Percentiles rank a stretch among this genome's conserved stretches.
phyloP scores from a whole-genome alignment of 2,113 vertebrate species.

The Nettapus auritus region DNA sequence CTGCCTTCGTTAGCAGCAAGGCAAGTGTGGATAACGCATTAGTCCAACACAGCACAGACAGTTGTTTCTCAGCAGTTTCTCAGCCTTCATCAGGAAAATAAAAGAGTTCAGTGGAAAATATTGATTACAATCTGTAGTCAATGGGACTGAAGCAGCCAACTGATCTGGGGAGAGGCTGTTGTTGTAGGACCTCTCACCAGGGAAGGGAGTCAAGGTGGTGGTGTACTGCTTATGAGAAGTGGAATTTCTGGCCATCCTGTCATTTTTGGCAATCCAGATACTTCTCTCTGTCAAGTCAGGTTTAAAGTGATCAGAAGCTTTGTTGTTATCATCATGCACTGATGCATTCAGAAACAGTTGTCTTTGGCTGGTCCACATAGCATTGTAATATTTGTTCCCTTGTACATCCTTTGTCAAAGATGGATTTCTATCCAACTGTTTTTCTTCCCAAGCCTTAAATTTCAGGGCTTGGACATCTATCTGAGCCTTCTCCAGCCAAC shows the following conservation, averaged over 20 bases:
- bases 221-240: too few species aligned
- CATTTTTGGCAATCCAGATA: neutral
- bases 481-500: neutral
- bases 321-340: neutral
- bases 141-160: neutral
- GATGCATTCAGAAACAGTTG: neutral
- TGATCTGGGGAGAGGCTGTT: neutral
- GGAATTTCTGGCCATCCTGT: neutral
- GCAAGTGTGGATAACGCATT: neutral
- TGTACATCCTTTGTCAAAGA: neutral
- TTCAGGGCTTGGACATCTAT: neutral
- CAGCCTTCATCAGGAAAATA: neutral
- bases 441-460: neutral
- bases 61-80: neutral
- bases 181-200: neutral
- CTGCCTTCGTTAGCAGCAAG: neutral
- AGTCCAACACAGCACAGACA: neutral
- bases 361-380: neutral
- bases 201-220: neutral
- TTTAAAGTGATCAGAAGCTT: neutral
- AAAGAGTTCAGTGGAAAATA: neutral
- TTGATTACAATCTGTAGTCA: neutral
- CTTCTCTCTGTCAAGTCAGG: neutral
- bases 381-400: neutral
- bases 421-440: neutral